Percentiles rank a stretch among this genome's conserved stretches.
These are phyloP conservation scores for Ceratotherium simum DNA, from an alignment of 2,113 vertebrate genomes.

Conservation along the genomic window DNA sequence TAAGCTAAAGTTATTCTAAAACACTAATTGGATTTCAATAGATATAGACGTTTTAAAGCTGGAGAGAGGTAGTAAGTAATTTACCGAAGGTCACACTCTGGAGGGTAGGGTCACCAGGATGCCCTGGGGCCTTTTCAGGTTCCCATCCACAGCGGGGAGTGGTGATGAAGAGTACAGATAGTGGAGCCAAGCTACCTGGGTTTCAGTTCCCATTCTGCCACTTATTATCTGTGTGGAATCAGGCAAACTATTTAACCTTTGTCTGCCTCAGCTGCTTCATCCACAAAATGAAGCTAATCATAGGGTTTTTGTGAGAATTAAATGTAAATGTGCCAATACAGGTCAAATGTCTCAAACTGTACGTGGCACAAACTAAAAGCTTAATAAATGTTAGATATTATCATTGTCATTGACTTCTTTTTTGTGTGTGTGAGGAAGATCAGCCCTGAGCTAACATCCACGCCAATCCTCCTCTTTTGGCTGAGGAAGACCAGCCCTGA, in stretches of 20 bases:
- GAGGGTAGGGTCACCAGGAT: neutral
- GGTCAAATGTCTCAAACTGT: neutral
- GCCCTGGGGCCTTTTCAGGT: neutral
- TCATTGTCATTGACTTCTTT: too few species aligned
- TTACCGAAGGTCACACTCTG: neutral
- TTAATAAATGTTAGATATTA: neutral
- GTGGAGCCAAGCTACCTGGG: too few species aligned
- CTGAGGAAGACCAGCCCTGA: too few species aligned
- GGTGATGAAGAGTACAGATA: rapidly evolving
- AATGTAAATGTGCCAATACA: neutral
- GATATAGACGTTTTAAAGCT: neutral
- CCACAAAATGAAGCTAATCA: neutral
- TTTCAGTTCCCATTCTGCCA: neutral
- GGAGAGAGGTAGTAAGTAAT: neutral
- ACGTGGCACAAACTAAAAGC: neutral
- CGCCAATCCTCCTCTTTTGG: too few species aligned
- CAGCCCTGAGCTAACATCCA: too few species aligned
- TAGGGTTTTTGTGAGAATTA: neutral
- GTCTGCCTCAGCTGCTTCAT: neutral
- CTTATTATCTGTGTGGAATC: neutral
- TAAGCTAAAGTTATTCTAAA: neutral
- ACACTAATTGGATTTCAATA: constrained; percentile 11
- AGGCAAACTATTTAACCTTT: neutral
- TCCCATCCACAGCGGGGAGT: neutral
- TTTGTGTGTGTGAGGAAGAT: too few species aligned